Percentiles rank a stretch among this genome's conserved stretches.
phyloP scores from a whole-genome alignment of 2,113 vertebrate species.

The Megaleporinus macrocephalus region DNA sequence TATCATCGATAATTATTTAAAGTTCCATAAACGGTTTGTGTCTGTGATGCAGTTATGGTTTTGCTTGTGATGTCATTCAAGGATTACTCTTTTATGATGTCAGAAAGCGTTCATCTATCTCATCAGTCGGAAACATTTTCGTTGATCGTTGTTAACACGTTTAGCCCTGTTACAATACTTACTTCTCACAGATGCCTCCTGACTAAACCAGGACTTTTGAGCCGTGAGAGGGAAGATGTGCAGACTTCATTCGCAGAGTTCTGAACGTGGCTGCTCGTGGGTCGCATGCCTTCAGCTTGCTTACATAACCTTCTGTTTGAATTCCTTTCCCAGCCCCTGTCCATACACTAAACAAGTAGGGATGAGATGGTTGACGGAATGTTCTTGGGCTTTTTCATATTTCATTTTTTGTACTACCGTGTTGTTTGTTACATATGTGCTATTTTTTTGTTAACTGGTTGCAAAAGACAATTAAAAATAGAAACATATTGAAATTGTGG shows the following conservation, averaged over 20 bases:
- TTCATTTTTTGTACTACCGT: conserved; percentile 31
- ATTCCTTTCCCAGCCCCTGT: neutral
- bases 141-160: neutral
- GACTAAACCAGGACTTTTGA: neutral
- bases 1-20: neutral
- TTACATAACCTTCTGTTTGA: neutral
- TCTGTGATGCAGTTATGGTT: conserved; percentile 22
- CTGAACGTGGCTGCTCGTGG: neutral
- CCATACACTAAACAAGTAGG: conserved; percentile 21
- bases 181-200: neutral
- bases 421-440: conserved; percentile 5
- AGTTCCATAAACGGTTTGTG: conserved; percentile 14
- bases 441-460: conserved; percentile 24
- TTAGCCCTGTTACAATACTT: neutral
- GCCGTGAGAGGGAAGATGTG: neutral
- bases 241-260: neutral
- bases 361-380: neutral
- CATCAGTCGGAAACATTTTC: neutral
- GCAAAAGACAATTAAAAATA: conserved; percentile 46
- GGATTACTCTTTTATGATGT: neutral
- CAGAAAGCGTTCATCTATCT: neutral
- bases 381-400: neutral
- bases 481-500: neutral
- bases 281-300: conserved; percentile 16
- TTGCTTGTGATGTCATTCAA: conserved; percentile 16